A percentile compares a stretch with the other conserved stretches of the same genome.
phyloP scores from a whole-genome alignment of 2,113 vertebrate species.

The Ammospiza nelsoni region DNA sequence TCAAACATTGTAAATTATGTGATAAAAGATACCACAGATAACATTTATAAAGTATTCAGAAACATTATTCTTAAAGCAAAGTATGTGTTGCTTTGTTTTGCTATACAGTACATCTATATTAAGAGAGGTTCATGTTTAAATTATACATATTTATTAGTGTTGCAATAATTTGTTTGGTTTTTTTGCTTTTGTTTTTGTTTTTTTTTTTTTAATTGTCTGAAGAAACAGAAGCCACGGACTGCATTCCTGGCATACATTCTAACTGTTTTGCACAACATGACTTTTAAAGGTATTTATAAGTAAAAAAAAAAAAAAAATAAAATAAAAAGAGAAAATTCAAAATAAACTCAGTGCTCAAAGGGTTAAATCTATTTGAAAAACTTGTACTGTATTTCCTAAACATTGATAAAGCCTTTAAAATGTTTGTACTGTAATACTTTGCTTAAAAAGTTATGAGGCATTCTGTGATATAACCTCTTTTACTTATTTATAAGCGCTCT shows the following conservation, averaged over 20 bases:
- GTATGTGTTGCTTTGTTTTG: slow-evolving; percentile 82
- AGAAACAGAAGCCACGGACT: slow-evolving; percentile 69
- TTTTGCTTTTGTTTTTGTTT: background rate
- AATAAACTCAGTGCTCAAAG: slow-evolving; percentile 94
- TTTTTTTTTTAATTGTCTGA: slow-evolving; percentile 40
- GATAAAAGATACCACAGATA: slow-evolving; percentile 82
- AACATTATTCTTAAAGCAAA: slow-evolving; percentile 85
- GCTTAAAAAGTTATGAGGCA: slow-evolving; percentile 92
- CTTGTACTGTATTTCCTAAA: slow-evolving; percentile 94
- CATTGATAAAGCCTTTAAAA: slow-evolving; percentile 88
- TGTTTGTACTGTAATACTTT: slow-evolving; percentile 97
- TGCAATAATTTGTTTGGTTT: slow-evolving; percentile 69
- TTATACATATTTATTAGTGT: slow-evolving; percentile 87
- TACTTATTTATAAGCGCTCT: slow-evolving; percentile 92
- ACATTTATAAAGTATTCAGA: slow-evolving; percentile 87
- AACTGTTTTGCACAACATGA: slow-evolving; percentile 97
- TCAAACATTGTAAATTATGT: slow-evolving; percentile 83
- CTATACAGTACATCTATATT: slow-evolving; percentile 85
- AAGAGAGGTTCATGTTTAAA: slow-evolving; percentile 86
- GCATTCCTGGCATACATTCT: slow-evolving; percentile 71
- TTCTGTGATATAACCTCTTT: slow-evolving; percentile 89
- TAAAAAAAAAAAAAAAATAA: slow-evolving; percentile 45
- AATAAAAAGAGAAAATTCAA: slow-evolving; percentile 66
- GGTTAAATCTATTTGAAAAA: slow-evolving; percentile 92
- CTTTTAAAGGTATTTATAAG: slow-evolving; percentile 85